These are phyloP conservation scores for Pteropus alecto DNA, from an alignment of 2,113 vertebrate genomes.

Conservation along the genomic window DNA sequence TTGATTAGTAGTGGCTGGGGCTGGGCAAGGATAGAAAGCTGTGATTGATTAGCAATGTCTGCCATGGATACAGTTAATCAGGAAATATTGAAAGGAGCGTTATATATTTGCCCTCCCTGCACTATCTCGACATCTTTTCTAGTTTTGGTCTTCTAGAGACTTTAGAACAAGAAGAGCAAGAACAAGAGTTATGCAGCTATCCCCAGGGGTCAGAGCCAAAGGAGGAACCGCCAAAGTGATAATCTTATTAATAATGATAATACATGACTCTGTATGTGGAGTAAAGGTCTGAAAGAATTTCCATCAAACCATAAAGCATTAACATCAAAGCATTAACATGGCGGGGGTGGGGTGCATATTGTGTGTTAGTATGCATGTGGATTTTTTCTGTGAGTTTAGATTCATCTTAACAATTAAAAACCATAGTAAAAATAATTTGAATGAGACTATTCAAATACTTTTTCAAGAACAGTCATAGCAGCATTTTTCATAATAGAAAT, in stretches of 20 bases:
- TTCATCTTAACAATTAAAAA: constrained; percentile 7
- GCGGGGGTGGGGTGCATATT: neutral
- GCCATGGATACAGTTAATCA: constrained; percentile 10
- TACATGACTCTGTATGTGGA: neutral
- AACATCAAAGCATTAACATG: neutral
- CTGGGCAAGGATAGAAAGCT: constrained; percentile 17
- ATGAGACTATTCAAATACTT: neutral
- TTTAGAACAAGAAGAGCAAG: neutral
- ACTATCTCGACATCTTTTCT: neutral
- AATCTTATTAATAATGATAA: neutral
- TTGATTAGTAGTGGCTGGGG: constrained; percentile 33
- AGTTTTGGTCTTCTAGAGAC: neutral
- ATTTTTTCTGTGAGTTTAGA: constrained; percentile 1
- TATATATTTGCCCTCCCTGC: neutral
- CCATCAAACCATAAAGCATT: neutral
- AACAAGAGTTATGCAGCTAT: neutral
- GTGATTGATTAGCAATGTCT: constrained; percentile 63
- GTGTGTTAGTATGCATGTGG: neutral
- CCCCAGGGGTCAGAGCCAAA: neutral
- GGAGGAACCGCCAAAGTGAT: neutral
- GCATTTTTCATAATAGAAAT: neutral
- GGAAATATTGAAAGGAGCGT: neutral
- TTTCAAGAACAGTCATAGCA: constrained; percentile 13
- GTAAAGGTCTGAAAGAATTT: neutral
- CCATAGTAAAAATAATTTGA: constrained; percentile 17